Conservation (phyloP, 2,113 vertebrate genomes). For the Myxocyprinus asiaticus region DNA sequence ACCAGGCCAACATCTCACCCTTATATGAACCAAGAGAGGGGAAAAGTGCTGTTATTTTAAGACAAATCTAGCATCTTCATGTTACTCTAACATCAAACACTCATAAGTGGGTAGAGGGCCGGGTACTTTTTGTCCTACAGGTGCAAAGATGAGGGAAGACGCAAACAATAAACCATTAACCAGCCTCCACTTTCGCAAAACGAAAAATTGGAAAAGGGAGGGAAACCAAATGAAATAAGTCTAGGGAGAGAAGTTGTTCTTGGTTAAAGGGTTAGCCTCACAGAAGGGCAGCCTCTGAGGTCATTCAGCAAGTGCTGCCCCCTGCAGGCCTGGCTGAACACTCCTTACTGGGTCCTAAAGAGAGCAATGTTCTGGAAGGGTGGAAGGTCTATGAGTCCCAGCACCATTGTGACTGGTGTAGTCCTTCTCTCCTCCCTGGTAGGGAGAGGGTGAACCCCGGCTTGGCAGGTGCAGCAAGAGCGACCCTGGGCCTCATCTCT, state of each 20-base stretch:
- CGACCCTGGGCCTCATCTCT: slow-evolving; percentile 51
- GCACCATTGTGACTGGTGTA: slow-evolving; percentile 58
- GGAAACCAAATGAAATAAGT: slow-evolving; percentile 32
- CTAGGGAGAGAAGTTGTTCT: slow-evolving; percentile 28
- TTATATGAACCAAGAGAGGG: slow-evolving; percentile 32
- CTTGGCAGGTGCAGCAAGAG: slow-evolving; percentile 76
- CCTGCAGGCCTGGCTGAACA: slow-evolving; percentile 73
- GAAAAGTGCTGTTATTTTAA: slow-evolving; percentile 34
- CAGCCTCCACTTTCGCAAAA: background rate
- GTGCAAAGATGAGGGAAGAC: background rate
- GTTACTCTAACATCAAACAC: slow-evolving; percentile 6
- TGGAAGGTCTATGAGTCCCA: slow-evolving; percentile 72
- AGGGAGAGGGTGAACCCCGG: slow-evolving; percentile 51
- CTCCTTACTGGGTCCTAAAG: slow-evolving; percentile 55
- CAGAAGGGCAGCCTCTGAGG: slow-evolving; percentile 38
- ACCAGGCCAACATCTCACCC: slow-evolving; percentile 27
- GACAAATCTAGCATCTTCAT: slow-evolving; percentile 13
- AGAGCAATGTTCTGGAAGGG: slow-evolving; percentile 66
- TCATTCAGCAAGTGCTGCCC: slow-evolving; percentile 67
- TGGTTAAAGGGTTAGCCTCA: slow-evolving; percentile 44
- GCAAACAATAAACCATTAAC: background rate
- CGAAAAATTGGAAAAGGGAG: slow-evolving; percentile 42
- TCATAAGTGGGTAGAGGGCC: background rate
- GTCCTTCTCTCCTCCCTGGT: slow-evolving; percentile 63
- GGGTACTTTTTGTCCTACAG: background rate